phyloP scores from a whole-genome alignment of 2,113 vertebrate species.

The Phocoena sinus region DNA sequence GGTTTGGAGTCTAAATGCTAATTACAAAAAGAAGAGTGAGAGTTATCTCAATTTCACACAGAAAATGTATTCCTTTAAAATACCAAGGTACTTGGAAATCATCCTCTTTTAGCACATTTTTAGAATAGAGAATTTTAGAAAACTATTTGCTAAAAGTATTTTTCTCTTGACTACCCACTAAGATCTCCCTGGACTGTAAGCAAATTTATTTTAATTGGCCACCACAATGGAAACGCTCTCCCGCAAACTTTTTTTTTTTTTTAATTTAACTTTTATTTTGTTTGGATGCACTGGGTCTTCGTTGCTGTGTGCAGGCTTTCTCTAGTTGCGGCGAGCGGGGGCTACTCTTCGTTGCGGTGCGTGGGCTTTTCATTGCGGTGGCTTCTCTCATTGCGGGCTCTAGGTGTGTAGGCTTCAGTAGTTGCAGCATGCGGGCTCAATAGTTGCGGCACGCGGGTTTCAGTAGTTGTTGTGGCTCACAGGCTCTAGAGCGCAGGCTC shows the following conservation, averaged over 20 bases:
- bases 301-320: too few species aligned
- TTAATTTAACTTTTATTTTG: too few species aligned
- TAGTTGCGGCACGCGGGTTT: too few species aligned
- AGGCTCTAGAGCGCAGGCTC: too few species aligned
- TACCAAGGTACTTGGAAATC: not conserved
- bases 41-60: not conserved
- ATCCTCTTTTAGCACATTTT: not conserved
- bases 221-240: not conserved
- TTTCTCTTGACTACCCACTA: not conserved
- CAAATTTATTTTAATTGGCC: conserved; percentile 19
- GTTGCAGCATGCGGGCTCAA: too few species aligned
- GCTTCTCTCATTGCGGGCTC: too few species aligned
- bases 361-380: too few species aligned
- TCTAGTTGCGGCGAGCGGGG: too few species aligned
- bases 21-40: not conserved
- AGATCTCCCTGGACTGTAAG: not conserved
- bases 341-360: too few species aligned
- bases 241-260: not conserved
- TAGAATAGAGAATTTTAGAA: conserved; percentile 22
- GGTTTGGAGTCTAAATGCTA: not conserved
- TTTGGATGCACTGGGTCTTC: too few species aligned
- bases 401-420: too few species aligned
- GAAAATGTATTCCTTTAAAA: conserved; percentile 44
- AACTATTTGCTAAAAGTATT: not conserved
- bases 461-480: too few species aligned